Percentiles rank a stretch among this genome's conserved stretches.
phyloP scores from a whole-genome alignment of 2,888 invertebrate genomes.

The Megalurothrips usitatus region DNA sequence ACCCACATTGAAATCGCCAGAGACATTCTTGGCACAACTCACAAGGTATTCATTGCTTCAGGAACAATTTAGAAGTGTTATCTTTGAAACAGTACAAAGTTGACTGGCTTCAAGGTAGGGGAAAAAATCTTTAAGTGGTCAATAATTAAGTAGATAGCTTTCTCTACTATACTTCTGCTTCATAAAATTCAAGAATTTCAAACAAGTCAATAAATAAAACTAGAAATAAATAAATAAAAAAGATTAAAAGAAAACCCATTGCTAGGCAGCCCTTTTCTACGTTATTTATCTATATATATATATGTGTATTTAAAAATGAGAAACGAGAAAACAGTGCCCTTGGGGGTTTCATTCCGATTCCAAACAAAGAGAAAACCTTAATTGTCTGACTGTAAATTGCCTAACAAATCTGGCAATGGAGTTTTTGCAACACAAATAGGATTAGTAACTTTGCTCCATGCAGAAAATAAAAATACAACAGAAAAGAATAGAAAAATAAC shows the following conservation, averaged over 20 bases:
- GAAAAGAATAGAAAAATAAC: constrained; percentile 17
- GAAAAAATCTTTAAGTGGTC: not conserved
- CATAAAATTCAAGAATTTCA: constrained; percentile 3
- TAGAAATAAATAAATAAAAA: not conserved
- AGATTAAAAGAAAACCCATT: not conserved
- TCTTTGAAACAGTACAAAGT: not conserved
- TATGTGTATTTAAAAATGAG: no score
- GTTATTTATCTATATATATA: no score
- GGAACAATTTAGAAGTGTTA: not conserved
- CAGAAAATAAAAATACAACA: not conserved
- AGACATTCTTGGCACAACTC: not conserved
- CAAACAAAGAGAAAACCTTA: no score
- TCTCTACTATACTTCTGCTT: not conserved
- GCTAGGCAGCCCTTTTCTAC: no score
- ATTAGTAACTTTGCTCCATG: no score
- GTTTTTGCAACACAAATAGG: no score
- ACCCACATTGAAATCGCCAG: not conserved
- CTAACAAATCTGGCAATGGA: no score
- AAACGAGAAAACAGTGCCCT: no score
- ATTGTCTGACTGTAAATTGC: no score
- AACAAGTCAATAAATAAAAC: constrained; percentile 3
- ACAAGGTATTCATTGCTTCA: not conserved
- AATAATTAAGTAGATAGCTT: not conserved
- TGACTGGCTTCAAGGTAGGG: not conserved
- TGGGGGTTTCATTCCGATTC: no score